Percentiles rank a stretch among this genome's conserved stretches.
Evolutionary conservation across 2,888 invertebrate genomes (phyloP).

Genomic region (Ornithoptera alexandrae): DNA sequence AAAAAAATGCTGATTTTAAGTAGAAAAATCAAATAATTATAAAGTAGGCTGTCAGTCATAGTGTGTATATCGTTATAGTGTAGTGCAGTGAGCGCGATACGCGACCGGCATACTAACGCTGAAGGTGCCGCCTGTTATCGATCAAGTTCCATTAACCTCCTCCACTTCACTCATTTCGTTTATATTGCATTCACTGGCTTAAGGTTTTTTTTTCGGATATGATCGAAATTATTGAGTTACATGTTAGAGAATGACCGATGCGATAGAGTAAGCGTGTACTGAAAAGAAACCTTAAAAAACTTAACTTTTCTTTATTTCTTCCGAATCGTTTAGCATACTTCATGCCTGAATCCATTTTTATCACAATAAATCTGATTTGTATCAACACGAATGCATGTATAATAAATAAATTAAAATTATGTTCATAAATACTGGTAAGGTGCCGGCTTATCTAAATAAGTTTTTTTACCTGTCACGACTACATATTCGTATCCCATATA

Average conservation of each 20-base stretch:
- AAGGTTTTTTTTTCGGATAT: background rate
- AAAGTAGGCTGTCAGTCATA: background rate
- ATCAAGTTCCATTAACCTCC: conserved; percentile 20
- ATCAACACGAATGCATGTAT: background rate
- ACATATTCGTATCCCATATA: too few relatives aligned
- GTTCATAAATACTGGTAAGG: background rate
- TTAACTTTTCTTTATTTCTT: background rate
- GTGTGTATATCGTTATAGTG: background rate
- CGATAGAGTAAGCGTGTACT: too few relatives aligned
- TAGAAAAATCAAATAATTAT: background rate
- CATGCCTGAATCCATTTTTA: background rate
- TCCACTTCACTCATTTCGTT: conserved; percentile 1
- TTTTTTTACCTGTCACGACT: background rate
- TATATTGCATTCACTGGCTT: background rate
- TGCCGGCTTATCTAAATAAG: background rate
- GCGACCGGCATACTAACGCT: conserved; percentile 12
- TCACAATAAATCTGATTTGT: background rate
- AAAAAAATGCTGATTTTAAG: background rate
- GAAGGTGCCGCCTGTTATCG: conserved; percentile 20
- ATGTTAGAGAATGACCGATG: background rate
- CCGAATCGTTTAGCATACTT: background rate
- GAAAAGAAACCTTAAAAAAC: too few relatives aligned
- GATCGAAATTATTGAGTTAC: background rate
- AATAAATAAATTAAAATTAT: background rate
- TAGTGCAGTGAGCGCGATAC: conserved; percentile 12